These are phyloP conservation scores for Sinohyriopsis cumingii DNA, from an alignment of 2,888 invertebrate species.

Conservation along the genomic window DNA sequence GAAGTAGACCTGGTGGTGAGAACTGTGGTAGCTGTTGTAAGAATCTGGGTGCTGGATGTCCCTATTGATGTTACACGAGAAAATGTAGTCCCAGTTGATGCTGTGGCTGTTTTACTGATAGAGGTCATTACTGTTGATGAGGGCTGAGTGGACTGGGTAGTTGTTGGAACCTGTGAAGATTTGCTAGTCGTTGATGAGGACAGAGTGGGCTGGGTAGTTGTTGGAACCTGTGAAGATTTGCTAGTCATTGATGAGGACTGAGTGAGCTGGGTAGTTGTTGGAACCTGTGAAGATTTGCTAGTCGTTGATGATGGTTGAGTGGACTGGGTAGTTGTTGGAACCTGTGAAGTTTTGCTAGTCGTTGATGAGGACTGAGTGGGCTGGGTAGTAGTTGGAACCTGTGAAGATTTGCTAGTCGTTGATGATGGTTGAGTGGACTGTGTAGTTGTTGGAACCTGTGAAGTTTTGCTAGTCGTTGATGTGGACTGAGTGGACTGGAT, in stretches of 20 bases:
- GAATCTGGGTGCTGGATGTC: slow-evolving; percentile 2
- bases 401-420: slow-evolving; percentile 1
- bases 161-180: slow-evolving; percentile 10
- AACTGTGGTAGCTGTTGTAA: slow-evolving; percentile 1
- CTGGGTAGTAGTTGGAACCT: slow-evolving; percentile 12
- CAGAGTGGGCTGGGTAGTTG: slow-evolving; percentile 9
- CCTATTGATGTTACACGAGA: slow-evolving; percentile 5
- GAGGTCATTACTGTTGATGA: slow-evolving; percentile 2
- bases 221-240: slow-evolving; percentile 4
- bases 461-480: slow-evolving; percentile 1
- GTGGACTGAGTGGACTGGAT: slow-evolving; percentile 2
- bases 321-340: slow-evolving; percentile 12
- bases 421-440: slow-evolving; percentile 1
- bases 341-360: slow-evolving; percentile 3
- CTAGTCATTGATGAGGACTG: not conserved
- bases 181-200: not conserved
- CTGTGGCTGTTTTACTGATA: slow-evolving; percentile 5
- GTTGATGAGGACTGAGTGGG: slow-evolving; percentile 3
- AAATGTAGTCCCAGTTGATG: not conserved
- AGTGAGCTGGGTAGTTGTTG: slow-evolving; percentile 10
- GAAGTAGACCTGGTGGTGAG: slow-evolving; percentile 3
- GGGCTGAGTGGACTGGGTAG: slow-evolving; percentile 3
- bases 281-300: slow-evolving; percentile 4
- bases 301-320: not conserved
- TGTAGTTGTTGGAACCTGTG: slow-evolving; percentile 10